These are phyloP conservation scores for Steinernema hermaphroditum DNA, from an alignment of 2,888 invertebrate species.

Conservation along the genomic window DNA sequence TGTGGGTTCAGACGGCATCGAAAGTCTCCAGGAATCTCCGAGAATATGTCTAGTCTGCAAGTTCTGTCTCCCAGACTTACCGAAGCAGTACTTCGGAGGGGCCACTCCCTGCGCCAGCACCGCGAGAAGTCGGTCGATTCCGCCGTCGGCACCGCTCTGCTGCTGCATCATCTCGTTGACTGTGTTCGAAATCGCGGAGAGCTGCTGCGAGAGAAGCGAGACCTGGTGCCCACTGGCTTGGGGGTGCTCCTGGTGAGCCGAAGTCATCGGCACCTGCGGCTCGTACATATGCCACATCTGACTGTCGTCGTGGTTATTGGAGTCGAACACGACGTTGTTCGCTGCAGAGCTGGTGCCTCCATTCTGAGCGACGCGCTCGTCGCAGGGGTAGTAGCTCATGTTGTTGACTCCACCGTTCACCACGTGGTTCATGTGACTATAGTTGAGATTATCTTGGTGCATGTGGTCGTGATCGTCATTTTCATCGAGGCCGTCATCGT, in stretches of 20 bases:
- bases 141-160: background rate
- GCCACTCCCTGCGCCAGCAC: background rate
- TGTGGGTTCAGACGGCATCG: no score
- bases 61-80: no score
- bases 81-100: constrained; percentile 11
- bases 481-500: background rate
- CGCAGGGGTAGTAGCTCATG: background rate
- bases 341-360: background rate
- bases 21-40: no score
- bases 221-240: background rate
- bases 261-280: background rate
- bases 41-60: no score
- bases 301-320: background rate
- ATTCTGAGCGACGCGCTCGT: background rate
- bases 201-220: background rate
- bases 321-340: background rate
- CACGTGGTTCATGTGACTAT: background rate
- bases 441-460: no score
- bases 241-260: background rate
- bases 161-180: background rate
- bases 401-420: constrained; percentile 7
- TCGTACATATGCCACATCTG: constrained; percentile 21
- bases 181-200: background rate
- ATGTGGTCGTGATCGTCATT: background rate
- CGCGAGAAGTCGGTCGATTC: background rate